Evolutionary conservation across 2,888 invertebrate species (phyloP).

Genomic region (Cerastis rubricosa): DNA sequence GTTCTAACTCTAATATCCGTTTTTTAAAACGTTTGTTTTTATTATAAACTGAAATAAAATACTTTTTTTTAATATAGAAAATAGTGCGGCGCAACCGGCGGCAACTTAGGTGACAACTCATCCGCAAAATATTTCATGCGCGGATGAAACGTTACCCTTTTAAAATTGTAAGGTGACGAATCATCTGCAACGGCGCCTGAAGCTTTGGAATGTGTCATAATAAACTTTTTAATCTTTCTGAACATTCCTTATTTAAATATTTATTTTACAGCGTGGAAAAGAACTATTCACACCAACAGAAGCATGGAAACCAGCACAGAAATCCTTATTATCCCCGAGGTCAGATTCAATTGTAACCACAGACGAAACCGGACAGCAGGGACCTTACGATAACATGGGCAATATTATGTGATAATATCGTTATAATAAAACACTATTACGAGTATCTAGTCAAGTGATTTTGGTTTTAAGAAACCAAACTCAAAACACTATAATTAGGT

Average conservation of each 20-base stretch:
- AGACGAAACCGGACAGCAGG: conserved; percentile 62
- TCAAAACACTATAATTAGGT: conserved; percentile 48
- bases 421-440: conserved; percentile 46
- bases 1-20: no score
- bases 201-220: no score
- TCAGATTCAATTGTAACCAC: conserved; percentile 74
- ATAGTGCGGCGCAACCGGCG: no score
- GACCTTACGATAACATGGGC: conserved; percentile 77
- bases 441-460: conserved; percentile 71
- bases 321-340: conserved; percentile 59
- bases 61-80: no score
- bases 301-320: conserved; percentile 87
- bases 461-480: conserved; percentile 47
- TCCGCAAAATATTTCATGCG: neutral
- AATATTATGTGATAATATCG: conserved; percentile 72
- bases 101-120: no score
- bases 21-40: no score
- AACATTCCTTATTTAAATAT: no score
- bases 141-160: conserved; percentile 5
- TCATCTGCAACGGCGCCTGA: no score
- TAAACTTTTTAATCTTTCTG: no score
- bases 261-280: conserved; percentile 85
- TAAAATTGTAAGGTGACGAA: neutral
- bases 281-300: conserved; percentile 87
- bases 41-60: no score